Base-by-base conservation (phyloP, 2,797 vertebrate genomes). In the Aselliscus stoliczkanus region DNA sequence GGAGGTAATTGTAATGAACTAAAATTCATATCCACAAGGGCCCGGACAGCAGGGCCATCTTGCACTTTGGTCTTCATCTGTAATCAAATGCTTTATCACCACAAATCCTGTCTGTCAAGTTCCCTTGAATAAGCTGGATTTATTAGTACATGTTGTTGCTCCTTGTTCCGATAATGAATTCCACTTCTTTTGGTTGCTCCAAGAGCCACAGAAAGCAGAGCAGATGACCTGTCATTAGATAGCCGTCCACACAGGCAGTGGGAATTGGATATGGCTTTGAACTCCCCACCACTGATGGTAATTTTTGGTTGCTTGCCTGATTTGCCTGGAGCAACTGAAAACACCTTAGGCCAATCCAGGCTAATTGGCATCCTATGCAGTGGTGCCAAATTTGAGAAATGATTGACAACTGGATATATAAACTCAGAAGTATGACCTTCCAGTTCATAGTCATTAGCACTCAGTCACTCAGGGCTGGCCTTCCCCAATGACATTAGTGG, bases 281-380 rank as follows among this genome's bases (percentile, higher is more conserved):
- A 96, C 88, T 96, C 75, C 31, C 17, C 1, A 27, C 90, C 86
- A 50, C 37, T 84, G 85, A 90, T 89, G 97, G 85, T 88, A 89
- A 95, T 94, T 97, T 96, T 94, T 94, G 96, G 96, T 96, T 94
- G 96, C 83, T 87, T 76, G 95, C 88, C 91, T 79, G 86, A 84
- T 96, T 94, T 84, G 95, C 97, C 96, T 88, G 76, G 91, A 93
- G 97, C 96, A 89, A 90, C 93, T 93, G 52, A 91, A 96, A 92
- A 95, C 65, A 95, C 93, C 90, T 96, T 88, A 58, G 79, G 82
- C 94, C 88, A 87, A 92, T 54, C 76, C 88, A 81, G 88, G 88
- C 95, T 97, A 93, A 96, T 97, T 97, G 88, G 95, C 96, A 96
- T 79, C 54, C 85, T 81, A 29, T 73, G 50, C 79, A 69, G 65